Conservation (phyloP, 2,888 invertebrate genomes). For the Cyclophora punctaria region DNA sequence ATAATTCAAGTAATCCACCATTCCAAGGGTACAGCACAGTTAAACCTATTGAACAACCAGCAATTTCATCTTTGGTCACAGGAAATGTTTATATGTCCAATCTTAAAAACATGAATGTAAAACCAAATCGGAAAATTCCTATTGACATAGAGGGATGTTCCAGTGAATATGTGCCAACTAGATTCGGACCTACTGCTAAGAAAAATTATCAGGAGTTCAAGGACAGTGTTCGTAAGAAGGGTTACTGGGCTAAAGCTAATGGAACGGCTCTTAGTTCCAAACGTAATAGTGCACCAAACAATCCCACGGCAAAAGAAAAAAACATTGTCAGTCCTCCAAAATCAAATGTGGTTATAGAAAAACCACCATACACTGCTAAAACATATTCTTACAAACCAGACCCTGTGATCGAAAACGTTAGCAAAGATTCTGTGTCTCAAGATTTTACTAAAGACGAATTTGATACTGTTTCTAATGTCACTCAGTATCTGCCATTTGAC, state of each 20-base stretch:
- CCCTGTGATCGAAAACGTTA: not conserved
- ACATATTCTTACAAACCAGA: not conserved
- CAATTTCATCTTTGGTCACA: constrained; percentile 44
- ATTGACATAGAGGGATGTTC: constrained; percentile 49
- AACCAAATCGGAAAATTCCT: constrained; percentile 23
- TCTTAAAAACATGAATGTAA: constrained; percentile 48
- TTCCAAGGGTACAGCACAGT: constrained; percentile 55
- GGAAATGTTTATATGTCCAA: constrained; percentile 60
- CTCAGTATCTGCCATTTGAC: constrained; percentile 41
- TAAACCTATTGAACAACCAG: constrained; percentile 34
- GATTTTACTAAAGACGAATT: constrained; percentile 42
- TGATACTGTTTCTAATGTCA: constrained; percentile 21
- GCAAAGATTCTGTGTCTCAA: constrained; percentile 3
- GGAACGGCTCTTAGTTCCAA: constrained; percentile 27
- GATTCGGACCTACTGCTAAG: constrained; percentile 54
- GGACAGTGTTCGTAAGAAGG: constrained; percentile 59
- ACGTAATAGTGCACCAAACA: not conserved
- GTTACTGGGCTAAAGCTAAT: constrained; percentile 67
- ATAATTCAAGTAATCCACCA: constrained; percentile 19
- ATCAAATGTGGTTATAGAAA: too few species aligned
- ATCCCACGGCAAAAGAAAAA: not conserved
- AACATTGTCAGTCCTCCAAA: too few species aligned
- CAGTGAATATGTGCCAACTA: constrained; percentile 67
- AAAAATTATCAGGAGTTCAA: constrained; percentile 66
- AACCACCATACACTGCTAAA: not conserved